Evolutionary conservation across 2,113 vertebrate genomes (phyloP).

Genomic region (Tychaedon coryphoeus): DNA sequence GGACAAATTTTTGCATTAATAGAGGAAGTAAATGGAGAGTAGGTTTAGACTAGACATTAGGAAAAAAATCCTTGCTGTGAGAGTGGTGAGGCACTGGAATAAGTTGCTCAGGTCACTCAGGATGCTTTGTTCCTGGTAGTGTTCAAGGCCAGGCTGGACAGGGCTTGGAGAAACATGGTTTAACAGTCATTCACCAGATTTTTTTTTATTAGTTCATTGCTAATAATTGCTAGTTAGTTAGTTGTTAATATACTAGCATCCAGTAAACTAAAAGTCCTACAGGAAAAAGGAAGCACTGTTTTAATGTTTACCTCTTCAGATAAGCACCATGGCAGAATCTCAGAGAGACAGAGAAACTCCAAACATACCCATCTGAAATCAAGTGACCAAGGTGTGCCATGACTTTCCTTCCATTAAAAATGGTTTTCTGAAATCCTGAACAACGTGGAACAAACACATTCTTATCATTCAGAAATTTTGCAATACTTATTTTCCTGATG

Average conservation of each 20-base stretch:
- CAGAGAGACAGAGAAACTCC: neutral
- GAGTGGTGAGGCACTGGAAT: neutral
- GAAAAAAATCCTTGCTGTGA: neutral
- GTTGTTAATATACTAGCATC: neutral
- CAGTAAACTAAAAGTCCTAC: neutral
- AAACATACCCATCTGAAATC: neutral
- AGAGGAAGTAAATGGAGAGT: neutral
- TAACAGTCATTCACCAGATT: neutral
- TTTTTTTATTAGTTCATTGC: neutral
- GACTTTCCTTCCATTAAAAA: neutral
- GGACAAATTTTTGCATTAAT: neutral
- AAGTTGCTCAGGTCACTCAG: neutral
- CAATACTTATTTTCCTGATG: neutral
- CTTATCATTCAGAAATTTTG: neutral
- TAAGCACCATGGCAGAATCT: neutral
- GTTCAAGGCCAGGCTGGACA: neutral
- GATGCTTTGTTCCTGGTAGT: neutral
- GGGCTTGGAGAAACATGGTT: neutral
- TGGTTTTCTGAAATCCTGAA: neutral
- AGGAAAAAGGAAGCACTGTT: fast-evolving
- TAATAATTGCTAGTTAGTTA: neutral
- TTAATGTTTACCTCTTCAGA: neutral
- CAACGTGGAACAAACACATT: neutral
- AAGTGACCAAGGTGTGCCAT: neutral
- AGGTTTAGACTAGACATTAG: neutral